phyloP scores from a whole-genome alignment of 2,888 invertebrate genomes.

The Callimorpha dominula region DNA sequence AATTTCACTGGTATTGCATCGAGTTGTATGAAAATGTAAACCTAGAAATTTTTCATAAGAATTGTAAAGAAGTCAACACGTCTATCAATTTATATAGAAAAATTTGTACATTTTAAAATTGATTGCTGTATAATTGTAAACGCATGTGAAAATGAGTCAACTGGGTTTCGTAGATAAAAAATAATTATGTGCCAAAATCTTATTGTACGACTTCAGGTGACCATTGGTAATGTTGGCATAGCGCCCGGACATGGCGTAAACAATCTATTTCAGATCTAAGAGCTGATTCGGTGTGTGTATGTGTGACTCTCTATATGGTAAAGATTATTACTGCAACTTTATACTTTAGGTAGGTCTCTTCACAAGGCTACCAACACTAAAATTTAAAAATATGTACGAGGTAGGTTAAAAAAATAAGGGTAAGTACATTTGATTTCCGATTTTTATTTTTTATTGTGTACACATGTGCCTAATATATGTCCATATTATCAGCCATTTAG shows the following conservation, averaged over 20 bases:
- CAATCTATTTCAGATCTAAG: constrained; percentile 84
- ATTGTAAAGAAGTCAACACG: background rate
- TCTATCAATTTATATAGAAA: background rate
- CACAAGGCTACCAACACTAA: constrained; percentile 10
- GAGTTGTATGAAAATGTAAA: too few relatives aligned
- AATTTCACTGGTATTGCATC: constrained; percentile 2
- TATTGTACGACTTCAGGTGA: constrained; percentile 77
- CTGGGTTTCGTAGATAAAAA: constrained; percentile 67
- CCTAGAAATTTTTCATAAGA: background rate
- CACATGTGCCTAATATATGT: too few relatives aligned
- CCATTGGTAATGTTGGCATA: constrained; percentile 81
- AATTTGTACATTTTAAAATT: background rate
- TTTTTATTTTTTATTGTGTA: too few relatives aligned
- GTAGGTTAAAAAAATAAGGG: too few relatives aligned
- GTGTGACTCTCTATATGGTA: constrained; percentile 42
- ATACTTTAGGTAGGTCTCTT: constrained; percentile 15
- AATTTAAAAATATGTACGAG: too few relatives aligned
- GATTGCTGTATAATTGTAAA: constrained; percentile 3
- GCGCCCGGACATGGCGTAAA: constrained; percentile 82
- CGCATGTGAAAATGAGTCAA: constrained; percentile 54
- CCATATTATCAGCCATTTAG: background rate
- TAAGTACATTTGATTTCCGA: too few relatives aligned
- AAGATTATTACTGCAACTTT: constrained; percentile 23
- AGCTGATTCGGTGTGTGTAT: constrained; percentile 73
- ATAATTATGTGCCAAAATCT: constrained; percentile 79